Percentiles rank a stretch among this genome's conserved stretches.
Evolutionary conservation across 2,113 vertebrate genomes (phyloP).

Genomic region (Hypanus sabinus): DNA sequence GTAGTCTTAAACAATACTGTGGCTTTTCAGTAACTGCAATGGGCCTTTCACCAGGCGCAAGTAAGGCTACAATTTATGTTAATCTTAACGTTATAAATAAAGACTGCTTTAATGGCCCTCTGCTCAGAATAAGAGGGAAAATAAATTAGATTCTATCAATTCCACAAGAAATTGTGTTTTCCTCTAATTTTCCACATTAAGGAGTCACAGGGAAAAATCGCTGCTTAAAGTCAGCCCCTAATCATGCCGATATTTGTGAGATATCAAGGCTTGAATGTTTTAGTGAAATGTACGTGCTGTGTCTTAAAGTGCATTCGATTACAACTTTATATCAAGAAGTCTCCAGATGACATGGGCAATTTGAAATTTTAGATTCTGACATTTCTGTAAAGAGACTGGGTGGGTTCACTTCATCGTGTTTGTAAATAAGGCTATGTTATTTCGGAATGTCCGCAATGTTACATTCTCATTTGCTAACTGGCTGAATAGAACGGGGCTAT

Average conservation of each 20-base stretch:
- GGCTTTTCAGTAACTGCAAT: background rate
- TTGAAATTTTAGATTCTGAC: background rate
- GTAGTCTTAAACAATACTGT: background rate
- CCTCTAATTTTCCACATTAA: background rate
- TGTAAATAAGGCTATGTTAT: background rate
- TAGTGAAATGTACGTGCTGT: background rate
- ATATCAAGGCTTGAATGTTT: too few relatives aligned
- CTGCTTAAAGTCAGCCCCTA: background rate
- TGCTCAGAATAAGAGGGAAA: background rate
- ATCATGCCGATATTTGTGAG: background rate
- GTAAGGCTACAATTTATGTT: background rate
- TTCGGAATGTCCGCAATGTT: background rate
- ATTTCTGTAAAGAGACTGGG: background rate
- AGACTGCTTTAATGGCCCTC: background rate
- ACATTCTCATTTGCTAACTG: background rate
- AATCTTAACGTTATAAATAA: background rate
- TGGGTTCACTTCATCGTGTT: background rate
- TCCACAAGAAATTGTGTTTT: background rate
- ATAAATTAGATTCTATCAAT: background rate
- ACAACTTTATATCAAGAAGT: background rate
- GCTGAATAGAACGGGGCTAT: background rate
- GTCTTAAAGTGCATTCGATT: background rate
- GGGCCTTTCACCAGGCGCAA: too few relatives aligned
- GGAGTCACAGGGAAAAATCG: background rate
- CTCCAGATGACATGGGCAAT: background rate